phyloP scores from a whole-genome alignment of 30 jellyfish, hydroid and myxozoan genomes.

The Nemopilema nomurai region DNA sequence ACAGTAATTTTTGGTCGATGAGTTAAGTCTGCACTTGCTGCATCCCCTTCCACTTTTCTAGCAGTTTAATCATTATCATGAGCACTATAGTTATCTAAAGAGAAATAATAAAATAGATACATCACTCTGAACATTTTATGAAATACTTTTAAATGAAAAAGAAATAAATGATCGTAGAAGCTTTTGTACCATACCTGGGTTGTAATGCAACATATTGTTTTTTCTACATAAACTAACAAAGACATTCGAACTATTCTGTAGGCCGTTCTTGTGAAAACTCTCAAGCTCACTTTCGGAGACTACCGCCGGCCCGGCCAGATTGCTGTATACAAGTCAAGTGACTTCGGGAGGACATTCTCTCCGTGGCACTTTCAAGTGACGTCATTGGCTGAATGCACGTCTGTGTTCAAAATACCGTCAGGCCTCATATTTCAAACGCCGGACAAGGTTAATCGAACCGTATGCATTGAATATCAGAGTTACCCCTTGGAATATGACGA shows the following conservation, averaged over 20 bases:
- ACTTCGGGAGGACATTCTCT: conserved; percentile 66
- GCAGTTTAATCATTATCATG: no score
- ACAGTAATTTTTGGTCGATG: no score
- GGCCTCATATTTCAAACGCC: conserved; percentile 71
- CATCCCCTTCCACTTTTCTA: no score
- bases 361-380: conserved; percentile 92
- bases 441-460: conserved; percentile 81
- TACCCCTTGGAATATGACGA: conserved; percentile 87
- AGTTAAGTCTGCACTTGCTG: no score
- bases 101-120: no score
- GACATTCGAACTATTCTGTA: conserved; percentile 8
- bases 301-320: conserved; percentile 96
- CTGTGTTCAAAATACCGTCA: conserved; percentile 80
- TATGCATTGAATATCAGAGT: conserved; percentile 75
- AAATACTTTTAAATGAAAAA: no score
- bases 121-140: no score
- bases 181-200: no score
- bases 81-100: no score
- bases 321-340: conserved; percentile 68
- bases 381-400: conserved; percentile 56
- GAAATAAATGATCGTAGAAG: no score
- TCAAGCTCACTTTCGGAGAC: conserved; percentile 74
- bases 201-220: no score
- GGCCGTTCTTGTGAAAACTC: conserved; percentile 55
- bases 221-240: no score